These are phyloP conservation scores for Crax fasciolata DNA, from an alignment of 2,797 vertebrate species.

Conservation along the genomic window DNA sequence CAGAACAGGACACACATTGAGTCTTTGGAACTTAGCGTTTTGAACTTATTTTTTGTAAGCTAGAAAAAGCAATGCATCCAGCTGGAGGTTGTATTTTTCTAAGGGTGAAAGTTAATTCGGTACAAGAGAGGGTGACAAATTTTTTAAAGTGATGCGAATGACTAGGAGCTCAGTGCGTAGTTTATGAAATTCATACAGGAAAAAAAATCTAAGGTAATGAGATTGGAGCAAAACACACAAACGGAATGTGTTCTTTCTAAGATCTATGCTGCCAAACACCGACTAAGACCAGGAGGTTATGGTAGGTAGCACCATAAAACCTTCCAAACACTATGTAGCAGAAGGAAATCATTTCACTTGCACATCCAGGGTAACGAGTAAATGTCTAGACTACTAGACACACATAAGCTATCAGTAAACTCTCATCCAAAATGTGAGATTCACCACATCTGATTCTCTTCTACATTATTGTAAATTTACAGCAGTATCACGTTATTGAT, in stretches of 20 bases:
- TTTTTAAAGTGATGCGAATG: background rate
- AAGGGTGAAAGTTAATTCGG: background rate
- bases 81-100: background rate
- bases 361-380: background rate
- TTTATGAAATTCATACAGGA: background rate
- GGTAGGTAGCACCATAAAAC: background rate
- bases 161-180: background rate
- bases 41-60: background rate
- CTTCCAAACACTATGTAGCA: background rate
- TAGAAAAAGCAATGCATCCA: background rate
- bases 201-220: background rate
- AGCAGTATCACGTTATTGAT: background rate
- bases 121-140: background rate
- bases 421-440: background rate
- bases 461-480: background rate
- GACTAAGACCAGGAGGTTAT: background rate
- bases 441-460: background rate
- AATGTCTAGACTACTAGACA: background rate
- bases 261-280: background rate
- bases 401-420: background rate
- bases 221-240: background rate
- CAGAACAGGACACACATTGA: background rate
- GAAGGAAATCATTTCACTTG: background rate
- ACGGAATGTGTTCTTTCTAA: background rate
- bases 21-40: background rate